Evolutionary conservation across 2,888 invertebrate genomes (phyloP).

Genomic region (Callyntrura sp.): DNA sequence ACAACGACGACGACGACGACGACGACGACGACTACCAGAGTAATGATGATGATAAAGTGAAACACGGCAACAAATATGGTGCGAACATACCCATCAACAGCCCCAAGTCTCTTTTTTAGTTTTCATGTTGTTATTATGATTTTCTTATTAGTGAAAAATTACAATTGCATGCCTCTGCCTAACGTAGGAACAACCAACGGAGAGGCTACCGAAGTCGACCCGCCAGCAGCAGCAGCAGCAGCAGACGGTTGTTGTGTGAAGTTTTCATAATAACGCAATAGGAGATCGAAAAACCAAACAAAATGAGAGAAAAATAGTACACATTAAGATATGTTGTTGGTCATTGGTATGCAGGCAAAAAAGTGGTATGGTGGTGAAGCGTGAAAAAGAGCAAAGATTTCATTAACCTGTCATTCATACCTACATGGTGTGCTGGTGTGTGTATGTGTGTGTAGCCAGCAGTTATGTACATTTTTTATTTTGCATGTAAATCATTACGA

Average conservation of each 20-base stretch:
- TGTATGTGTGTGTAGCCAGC: conserved; percentile 23
- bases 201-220: neutral
- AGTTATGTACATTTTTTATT: conserved; percentile 37
- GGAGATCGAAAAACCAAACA: conserved; percentile 44
- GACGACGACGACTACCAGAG: neutral
- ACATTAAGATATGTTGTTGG: neutral
- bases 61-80: conserved; percentile 49
- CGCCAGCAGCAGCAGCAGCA: neutral
- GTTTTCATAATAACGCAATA: conserved; percentile 48
- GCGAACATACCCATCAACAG: conserved; percentile 48
- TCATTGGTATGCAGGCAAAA: neutral
- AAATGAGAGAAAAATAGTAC: conserved; percentile 25
- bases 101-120: neutral
- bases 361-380: conserved; percentile 19
- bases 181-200: neutral
- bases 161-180: conserved; percentile 12
- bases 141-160: neutral
- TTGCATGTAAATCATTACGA: conserved; percentile 73
- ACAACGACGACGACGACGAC: neutral
- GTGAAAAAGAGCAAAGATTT: conserved; percentile 70
- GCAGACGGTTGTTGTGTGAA: conserved; percentile 7
- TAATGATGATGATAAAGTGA: conserved; percentile 4
- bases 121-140: conserved; percentile 13
- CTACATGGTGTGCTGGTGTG: conserved; percentile 52
- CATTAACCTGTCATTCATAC: conserved; percentile 76